phyloP scores from a whole-genome alignment of 2,888 invertebrate genomes.

The Willowsia nigromaculata region DNA sequence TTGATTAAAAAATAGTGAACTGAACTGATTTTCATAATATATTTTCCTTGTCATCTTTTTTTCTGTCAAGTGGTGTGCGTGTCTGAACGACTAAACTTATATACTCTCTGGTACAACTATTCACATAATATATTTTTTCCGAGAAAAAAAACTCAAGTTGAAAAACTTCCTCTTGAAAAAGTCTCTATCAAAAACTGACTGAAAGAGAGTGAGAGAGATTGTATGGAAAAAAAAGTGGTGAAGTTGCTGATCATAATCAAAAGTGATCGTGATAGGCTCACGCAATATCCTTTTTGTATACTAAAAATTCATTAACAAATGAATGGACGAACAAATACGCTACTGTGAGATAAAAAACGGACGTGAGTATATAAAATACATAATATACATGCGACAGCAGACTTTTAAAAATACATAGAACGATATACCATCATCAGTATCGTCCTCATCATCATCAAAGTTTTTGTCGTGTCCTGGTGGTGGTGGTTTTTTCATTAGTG shows the following conservation, averaged over 20 bases:
- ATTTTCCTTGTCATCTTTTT: conserved; percentile 41
- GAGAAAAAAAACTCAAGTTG: conserved; percentile 32
- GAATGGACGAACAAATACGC: conserved; percentile 36
- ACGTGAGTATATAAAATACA: conserved; percentile 23
- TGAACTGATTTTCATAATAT: conserved; percentile 47
- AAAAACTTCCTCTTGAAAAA: conserved; percentile 37
- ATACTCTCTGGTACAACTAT: not conserved
- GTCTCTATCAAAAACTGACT: not conserved
- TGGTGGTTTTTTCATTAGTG: conserved; percentile 53
- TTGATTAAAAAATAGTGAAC: conserved; percentile 17
- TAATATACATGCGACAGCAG: not conserved
- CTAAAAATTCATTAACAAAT: conserved; percentile 52
- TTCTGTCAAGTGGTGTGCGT: conserved; percentile 59
- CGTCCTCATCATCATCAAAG: conserved; percentile 26
- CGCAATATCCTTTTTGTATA: conserved; percentile 31
- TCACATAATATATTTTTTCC: not conserved
- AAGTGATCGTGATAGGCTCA: conserved; percentile 50
- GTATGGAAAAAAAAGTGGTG: conserved; percentile 37
- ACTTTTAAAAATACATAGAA: not conserved
- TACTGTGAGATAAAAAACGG: conserved; percentile 14
- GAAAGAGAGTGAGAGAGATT: conserved; percentile 19
- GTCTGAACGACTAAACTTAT: conserved; percentile 23
- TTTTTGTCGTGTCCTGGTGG: conserved; percentile 45
- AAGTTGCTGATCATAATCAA: conserved; percentile 57
- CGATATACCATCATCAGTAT: not conserved